phyloP scores from a whole-genome alignment of 2,113 vertebrate genomes.

The Microcebus jonahi region DNA sequence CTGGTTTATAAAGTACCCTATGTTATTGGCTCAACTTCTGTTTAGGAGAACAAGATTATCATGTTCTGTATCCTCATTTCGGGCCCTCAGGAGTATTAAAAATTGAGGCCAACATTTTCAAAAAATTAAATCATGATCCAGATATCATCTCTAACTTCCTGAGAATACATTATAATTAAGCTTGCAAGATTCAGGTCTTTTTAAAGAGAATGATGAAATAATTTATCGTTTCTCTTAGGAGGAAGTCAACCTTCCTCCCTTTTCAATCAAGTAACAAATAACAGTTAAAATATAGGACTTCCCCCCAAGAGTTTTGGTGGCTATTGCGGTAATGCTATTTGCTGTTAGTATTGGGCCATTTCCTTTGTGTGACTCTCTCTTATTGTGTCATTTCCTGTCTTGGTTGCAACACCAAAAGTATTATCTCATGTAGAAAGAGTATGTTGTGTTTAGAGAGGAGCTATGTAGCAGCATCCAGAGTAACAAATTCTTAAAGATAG shows the following conservation, averaged over 20 bases:
- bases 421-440: not conserved
- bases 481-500: not conserved
- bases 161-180: not conserved
- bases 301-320: not conserved
- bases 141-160: not conserved
- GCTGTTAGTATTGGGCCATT: not conserved
- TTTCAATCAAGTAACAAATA: not conserved
- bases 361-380: not conserved
- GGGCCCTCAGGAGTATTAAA: constrained; percentile 26
- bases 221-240: not conserved
- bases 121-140: not conserved
- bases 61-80: constrained; percentile 13
- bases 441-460: not conserved
- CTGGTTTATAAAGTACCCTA: constrained; percentile 46
- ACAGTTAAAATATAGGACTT: not conserved
- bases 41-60: constrained; percentile 35
- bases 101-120: constrained; percentile 35
- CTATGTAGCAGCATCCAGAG: too few relatives aligned
- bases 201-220: not conserved
- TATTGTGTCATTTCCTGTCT: not conserved
- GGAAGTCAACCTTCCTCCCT: not conserved
- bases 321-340: not conserved
- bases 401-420: not conserved
- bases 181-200: not conserved
- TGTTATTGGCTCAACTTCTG: constrained; percentile 16